Percentiles rank a stretch among this genome's conserved stretches.
Evolutionary conservation across 2,113 vertebrate genomes (phyloP).

Genomic region (Dasyornis broadbenti): DNA sequence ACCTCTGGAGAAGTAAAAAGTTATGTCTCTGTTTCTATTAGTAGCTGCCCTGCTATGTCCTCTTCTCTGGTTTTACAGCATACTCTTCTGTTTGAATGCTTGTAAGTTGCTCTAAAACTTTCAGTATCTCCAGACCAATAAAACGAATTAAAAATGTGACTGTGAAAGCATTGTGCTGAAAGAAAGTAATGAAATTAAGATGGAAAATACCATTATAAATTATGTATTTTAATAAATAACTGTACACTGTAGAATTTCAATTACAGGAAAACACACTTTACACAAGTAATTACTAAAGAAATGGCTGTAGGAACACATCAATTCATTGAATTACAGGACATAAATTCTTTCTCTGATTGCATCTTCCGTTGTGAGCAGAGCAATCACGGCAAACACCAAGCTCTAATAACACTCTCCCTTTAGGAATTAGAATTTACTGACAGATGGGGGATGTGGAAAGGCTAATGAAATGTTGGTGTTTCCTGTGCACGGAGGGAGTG

Average conservation of each 20-base stretch:
- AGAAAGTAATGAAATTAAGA: constrained; percentile 11
- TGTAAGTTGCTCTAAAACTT: background rate
- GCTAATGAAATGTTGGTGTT: background rate
- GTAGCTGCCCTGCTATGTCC: background rate
- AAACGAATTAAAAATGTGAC: background rate
- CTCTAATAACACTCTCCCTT: constrained; percentile 33
- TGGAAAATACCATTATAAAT: constrained; percentile 49
- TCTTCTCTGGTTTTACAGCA: background rate
- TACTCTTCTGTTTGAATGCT: background rate
- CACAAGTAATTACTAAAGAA: constrained; percentile 60
- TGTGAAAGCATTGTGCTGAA: background rate
- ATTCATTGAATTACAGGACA: constrained; percentile 63
- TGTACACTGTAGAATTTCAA: constrained; percentile 45
- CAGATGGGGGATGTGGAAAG: background rate
- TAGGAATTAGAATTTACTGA: background rate
- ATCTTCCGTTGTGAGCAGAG: constrained; percentile 45
- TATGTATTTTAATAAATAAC: constrained; percentile 62
- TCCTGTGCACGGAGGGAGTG: background rate
- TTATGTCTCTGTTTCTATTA: background rate
- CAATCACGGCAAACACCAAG: constrained; percentile 42
- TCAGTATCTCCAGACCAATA: background rate
- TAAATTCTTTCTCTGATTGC: constrained; percentile 63
- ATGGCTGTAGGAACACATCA: constrained; percentile 50
- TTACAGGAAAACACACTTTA: constrained; percentile 65
- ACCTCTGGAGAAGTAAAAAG: background rate